Evolutionary conservation across 2,113 vertebrate species (phyloP), one percentile per base, ranked within the genome.

Genomic region (Neotoma lepida): DNA sequence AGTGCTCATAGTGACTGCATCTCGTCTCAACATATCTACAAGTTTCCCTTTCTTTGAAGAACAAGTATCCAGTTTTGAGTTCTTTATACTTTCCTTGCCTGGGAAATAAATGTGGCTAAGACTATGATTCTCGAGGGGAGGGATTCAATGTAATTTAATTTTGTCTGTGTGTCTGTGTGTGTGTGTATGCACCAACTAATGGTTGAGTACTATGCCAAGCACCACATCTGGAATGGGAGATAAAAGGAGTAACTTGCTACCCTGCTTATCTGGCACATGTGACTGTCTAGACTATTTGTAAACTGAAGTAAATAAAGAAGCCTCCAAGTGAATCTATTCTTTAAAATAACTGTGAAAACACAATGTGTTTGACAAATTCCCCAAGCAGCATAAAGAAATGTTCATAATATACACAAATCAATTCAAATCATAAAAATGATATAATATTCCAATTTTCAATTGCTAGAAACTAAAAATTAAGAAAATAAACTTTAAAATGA

Each of bases 301-400:
- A 94, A 71, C 6, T 88, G 89, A 92, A 95, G 39, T 89, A 91
- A 91, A 94, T 54, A 88, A 86, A 93, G 28, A 96, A 88, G 33
- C 26, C 26, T 93, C 51, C 61, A 88, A 95, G 56, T 71, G 6
- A 18, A 94, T 41, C 46, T 61, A 78, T 88, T 95, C 33, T 95
- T 95, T 30, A 46, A 86, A 94, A 82, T 92, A 93, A 35, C 86
- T 86, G 46, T 82, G 61, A 95, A 90, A 66, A 82, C 87, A 28
- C 54, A 94, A 61, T 95, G 35, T 86, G 30, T 80, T 94, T 89
- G 78, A 54, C 35, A 89, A 91, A 82, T 87, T 92, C 93, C 90
- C 71, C 54, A 92, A 92, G 82, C 28, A 51, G 49, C 92, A 92
- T 95, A 82, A 94, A 92, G 13, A 56, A 77, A 41, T 82, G 17